Base-by-base conservation (phyloP, 2,797 vertebrate species). In the Arrhamphus sclerolepis region DNA sequence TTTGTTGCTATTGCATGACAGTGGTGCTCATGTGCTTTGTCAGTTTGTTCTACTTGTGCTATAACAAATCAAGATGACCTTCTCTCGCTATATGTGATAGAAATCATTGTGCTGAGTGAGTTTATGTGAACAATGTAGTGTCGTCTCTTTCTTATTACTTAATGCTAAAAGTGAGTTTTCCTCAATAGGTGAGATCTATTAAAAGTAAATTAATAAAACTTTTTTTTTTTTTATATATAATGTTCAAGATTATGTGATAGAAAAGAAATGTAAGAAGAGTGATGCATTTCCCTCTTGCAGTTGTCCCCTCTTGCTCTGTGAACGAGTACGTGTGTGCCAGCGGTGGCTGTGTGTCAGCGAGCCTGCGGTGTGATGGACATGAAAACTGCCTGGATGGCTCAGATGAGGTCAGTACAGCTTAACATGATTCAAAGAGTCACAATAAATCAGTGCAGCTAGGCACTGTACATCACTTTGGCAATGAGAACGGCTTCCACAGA, bases 361-460 rank as follows among this genome's bases (percentile, higher is more conserved):
- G 94, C 77, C 83, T 97, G 81, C 94, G 94, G 56, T 99, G 97
- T 74, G 96, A 99, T 42, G 97, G 96, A 81, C 94, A 96, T 24
- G 88, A 94, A 77, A 96, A 99, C 91, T 99, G 97, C 75, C 89
- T 94, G 56, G 97, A 98, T 49, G 96, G 95, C 70, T 98, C 97
- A 41, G 97, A 99, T 83, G 97, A 98, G 95, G 97, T 99, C 91
- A 90, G 87, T 81, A 24, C 43, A 46, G 46, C 66, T 51, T 49
- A 38, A 46, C 47, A 41, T 21, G 40, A 65, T 60, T 59, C 17
- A 22, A 42, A 51, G 16, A 50, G 50, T 11, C 44, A 61, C 31
- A 22, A 2, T 13, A 0, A 26, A 18, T 9, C 28, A 34, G 2
- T 24, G 34, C 31, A 31, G n/a, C 34, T 46, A 58, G 17, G 28